Evolutionary conservation across 2,888 invertebrate genomes (phyloP), one percentile per base, ranked within the genome.

Genomic region (Drosophila buzzatii): DNA sequence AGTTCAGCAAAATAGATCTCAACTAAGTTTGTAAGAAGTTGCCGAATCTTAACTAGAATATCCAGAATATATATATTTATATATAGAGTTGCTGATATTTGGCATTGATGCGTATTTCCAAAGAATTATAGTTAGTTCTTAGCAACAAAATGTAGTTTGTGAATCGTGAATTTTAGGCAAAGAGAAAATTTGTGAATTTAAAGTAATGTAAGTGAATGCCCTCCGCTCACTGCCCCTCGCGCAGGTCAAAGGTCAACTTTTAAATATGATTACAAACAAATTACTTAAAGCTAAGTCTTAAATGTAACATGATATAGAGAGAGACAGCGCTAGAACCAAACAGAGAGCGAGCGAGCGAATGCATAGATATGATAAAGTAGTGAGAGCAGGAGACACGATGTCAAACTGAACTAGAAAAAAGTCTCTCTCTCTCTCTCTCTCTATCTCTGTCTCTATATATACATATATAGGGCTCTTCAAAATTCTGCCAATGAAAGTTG

Each of bases 201-300:
- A 53, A 39, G 27, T 77, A 59, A 33, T 33, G 42, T 45, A 49
- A 61, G 73, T 57, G 62, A 67, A 67, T 73, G 73, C 76, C 79
- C 65, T 77, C 76, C 76, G 76, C 61, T 75, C 75, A 63, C 65
- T 75, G 74, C 74, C 68, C 39, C 60, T 27, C 42, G 58, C 52
- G 70, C 64, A 58, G 76, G 20, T 20, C 64, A 60, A 56, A 66
- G 71, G 63, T 76, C 67, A 64, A 59, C 47, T 70, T 71, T 75
- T 62, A 52, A 73, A 42, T 56, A 53, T 33, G 49, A 44, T 60
- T 31, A 63, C 33, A 31, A 33, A n/a, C 41, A 60, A 51, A 57
- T 42, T 42, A 35, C 55, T 37, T 63, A 52, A 44, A 31, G 12
- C 61, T 76, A 76, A 73, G 76, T 76, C 55, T 75, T 44, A 79